These are phyloP conservation scores for Eupithecia pulchellata DNA, from an alignment of 2,888 invertebrate genomes.

Conservation along the genomic window DNA sequence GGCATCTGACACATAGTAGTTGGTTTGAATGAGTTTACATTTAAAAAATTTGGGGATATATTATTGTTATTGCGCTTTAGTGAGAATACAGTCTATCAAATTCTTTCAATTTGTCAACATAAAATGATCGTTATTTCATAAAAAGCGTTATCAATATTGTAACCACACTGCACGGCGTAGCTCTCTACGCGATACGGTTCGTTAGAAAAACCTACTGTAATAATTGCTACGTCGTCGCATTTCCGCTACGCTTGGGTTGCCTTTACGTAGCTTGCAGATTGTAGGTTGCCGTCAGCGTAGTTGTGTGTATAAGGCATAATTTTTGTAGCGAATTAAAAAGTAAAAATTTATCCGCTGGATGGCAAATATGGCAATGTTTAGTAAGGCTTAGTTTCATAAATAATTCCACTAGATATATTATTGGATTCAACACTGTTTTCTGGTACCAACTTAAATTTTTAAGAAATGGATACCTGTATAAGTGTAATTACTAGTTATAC, in stretches of 20 bases:
- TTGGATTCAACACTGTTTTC: too few relatives aligned
- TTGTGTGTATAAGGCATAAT: not conserved
- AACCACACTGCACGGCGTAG: not conserved
- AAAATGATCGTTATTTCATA: not conserved
- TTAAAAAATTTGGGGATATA: too few relatives aligned
- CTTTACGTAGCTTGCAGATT: constrained; percentile 21
- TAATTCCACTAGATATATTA: too few relatives aligned
- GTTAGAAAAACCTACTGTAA: not conserved
- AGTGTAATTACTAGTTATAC: too few relatives aligned
- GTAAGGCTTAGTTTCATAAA: too few relatives aligned
- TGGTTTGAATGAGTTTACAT: too few relatives aligned
- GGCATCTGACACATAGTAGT: too few relatives aligned
- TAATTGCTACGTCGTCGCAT: constrained; percentile 22
- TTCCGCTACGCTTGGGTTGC: constrained; percentile 17
- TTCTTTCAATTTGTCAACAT: not conserved
- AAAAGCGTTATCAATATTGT: not conserved
- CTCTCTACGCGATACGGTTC: not conserved
- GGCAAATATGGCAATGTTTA: too few relatives aligned
- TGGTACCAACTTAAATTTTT: too few relatives aligned
- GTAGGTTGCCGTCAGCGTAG: not conserved
- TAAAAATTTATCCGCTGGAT: not conserved
- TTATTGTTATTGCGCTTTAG: not conserved
- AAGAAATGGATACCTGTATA: too few relatives aligned
- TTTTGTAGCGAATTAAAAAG: not conserved
- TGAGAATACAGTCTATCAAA: too few relatives aligned